These are phyloP conservation scores for Orientallactaga bullata DNA, from an alignment of 2,113 vertebrate genomes.

Conservation along the genomic window DNA sequence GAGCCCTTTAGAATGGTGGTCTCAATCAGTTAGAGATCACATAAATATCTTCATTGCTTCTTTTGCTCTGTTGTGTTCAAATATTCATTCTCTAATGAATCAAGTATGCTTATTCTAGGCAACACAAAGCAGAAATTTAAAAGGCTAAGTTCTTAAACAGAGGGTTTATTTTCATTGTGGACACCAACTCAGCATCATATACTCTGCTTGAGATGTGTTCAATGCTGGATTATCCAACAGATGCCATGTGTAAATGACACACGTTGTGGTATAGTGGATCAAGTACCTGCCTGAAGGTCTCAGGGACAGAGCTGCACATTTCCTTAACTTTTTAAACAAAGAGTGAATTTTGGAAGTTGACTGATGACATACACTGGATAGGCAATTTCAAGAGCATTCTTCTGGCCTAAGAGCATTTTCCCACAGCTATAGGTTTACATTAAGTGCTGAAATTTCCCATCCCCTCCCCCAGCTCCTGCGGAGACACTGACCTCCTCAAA, in stretches of 20 bases:
- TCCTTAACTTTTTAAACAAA: constrained; percentile 8
- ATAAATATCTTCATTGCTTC: not conserved
- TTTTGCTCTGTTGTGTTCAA: not conserved
- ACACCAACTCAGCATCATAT: not conserved
- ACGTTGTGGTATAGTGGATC: not conserved
- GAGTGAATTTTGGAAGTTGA: not conserved
- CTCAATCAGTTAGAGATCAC: too few relatives aligned
- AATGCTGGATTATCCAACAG: not conserved
- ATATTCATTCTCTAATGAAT: not conserved
- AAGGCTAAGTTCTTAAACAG: not conserved
- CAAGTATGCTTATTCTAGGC: not conserved
- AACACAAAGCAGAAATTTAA: not conserved
- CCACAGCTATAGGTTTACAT: constrained; percentile 10
- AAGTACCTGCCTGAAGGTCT: not conserved
- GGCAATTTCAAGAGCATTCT: not conserved
- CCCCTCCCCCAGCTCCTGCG: not conserved
- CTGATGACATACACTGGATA: not conserved
- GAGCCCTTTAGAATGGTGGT: not conserved
- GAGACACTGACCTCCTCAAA: constrained; percentile 95
- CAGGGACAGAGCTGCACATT: not conserved
- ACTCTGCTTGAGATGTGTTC: not conserved
- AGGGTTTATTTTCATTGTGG: not conserved
- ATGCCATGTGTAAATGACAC: not conserved
- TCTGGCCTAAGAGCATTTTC: constrained; percentile 68
- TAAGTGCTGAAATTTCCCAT: not conserved